Evolutionary conservation across 2,888 invertebrate genomes (phyloP), one percentile per base, ranked within the genome.

Genomic region (Parnassius smintheus): DNA sequence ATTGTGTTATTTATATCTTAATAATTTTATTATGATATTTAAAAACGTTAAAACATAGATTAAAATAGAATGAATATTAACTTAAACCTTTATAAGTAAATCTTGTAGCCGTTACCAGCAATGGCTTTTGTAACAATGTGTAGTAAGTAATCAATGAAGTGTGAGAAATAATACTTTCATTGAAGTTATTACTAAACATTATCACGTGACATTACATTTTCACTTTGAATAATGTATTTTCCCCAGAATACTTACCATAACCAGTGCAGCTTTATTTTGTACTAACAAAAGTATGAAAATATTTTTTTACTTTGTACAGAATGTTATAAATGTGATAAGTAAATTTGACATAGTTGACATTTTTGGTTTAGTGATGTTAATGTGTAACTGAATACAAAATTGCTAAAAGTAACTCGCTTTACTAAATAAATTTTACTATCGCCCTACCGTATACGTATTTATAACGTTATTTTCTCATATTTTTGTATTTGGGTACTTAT

Each of bases 261-360:
- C 72, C 78, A 69, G 69, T 76, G 86, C 84, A 85, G 85, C 85
- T 85, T 87, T 83, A 85, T 83, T 83, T 83, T 83, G 78, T 86
- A 84, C 82, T 84, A 85, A 82, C 83, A 77, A 82, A 86, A 75
- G 84, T 88, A 85, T 86, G 80, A 82, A 80, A 79, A 84, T 91
- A 90, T 90, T 90, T 91, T 91, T 91, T 89, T 90, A 91, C 90
- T 85, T 85, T 91, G 89, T 91, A 91, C 89, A 91, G 80, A 86
- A 85, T 85, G 83, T 88, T 88, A 85, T 86, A 83, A 88, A 89
- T 91, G 91, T 91, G 91, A 91, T 91, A 91, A 87, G 85, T 85
- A 83, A 82, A 82, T 87, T 90, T 87, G 88, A 89, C 83, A 88
- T 88, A 86, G 87, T 86, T 90, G 89, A 86, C 85, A 81, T 87